Percentiles rank a stretch among this genome's conserved stretches.
phyloP scores from a whole-genome alignment of 2,888 invertebrate species.

The Aspidapion aeneum region DNA sequence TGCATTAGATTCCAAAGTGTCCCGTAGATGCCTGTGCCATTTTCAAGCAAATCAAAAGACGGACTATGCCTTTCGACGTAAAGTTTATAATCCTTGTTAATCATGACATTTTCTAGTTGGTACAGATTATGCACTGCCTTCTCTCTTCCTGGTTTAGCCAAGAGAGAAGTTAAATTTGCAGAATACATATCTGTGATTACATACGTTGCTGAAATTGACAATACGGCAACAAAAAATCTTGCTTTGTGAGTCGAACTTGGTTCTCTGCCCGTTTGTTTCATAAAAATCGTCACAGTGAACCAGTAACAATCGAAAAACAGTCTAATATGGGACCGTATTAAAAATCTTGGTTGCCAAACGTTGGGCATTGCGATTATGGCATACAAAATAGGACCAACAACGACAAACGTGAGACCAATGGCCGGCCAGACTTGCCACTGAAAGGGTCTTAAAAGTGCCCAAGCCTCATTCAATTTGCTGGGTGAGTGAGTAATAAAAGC shows the following conservation, averaged over 20 bases:
- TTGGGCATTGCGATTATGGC: conserved; percentile 62
- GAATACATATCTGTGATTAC: conserved; percentile 78
- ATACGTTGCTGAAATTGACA: conserved; percentile 73
- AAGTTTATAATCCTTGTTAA: conserved; percentile 59
- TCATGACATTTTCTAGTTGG: conserved; percentile 65
- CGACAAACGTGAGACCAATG: conserved; percentile 59
- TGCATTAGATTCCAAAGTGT: conserved; percentile 65
- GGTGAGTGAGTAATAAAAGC: conserved; percentile 76
- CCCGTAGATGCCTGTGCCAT: conserved; percentile 72
- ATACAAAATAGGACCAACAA: conserved; percentile 69
- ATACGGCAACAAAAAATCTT: conserved; percentile 63
- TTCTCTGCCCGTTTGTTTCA: conserved; percentile 63
- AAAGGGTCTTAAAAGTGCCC: conserved; percentile 71
- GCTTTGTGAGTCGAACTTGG: conserved; percentile 63
- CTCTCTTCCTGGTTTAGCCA: conserved; percentile 70
- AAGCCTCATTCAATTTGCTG: conserved; percentile 66
- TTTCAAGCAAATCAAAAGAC: conserved; percentile 66
- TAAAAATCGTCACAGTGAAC: conserved; percentile 67
- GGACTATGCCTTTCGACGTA: conserved; percentile 72
- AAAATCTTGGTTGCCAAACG: conserved; percentile 50
- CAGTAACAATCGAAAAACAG: conserved; percentile 63
- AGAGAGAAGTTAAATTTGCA: conserved; percentile 69
- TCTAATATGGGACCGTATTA: conserved; percentile 40
- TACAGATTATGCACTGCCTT: conserved; percentile 63
- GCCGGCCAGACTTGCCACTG: conserved; percentile 73